These are phyloP conservation scores for Cephus runcator DNA, from an alignment of 2,888 invertebrate genomes.

Conservation along the genomic window DNA sequence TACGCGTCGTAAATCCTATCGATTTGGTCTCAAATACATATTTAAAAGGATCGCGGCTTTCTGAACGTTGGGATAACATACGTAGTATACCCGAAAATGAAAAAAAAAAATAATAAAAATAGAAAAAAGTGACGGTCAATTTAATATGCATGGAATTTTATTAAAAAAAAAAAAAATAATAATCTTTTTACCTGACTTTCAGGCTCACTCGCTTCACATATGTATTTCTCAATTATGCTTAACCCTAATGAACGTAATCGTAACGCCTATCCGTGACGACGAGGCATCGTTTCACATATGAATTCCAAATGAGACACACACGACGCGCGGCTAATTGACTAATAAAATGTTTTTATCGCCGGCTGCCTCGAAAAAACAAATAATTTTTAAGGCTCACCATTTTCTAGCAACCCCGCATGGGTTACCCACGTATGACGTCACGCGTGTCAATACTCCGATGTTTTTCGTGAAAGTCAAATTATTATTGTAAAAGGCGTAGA, in stretches of 20 bases:
- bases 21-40: neutral
- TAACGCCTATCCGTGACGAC: neutral
- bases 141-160: too few relatives aligned
- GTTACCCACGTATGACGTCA: neutral
- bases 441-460: neutral
- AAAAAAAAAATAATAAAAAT: too few relatives aligned
- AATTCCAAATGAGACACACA: neutral
- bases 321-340: neutral
- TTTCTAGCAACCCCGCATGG: neutral
- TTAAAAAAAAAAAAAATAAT: neutral
- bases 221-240: neutral
- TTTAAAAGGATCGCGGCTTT: neutral
- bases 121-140: neutral
- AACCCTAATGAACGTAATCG: neutral
- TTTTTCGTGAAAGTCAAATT: neutral
- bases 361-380: neutral
- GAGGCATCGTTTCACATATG: neutral
- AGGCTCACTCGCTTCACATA: neutral
- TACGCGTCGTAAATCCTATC: neutral
- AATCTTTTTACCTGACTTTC: neutral
- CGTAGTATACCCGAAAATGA: neutral
- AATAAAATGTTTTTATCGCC: neutral
- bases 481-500: too few relatives aligned
- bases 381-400: neutral
- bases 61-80: neutral